Evolutionary conservation across 2,113 vertebrate species (phyloP).

Genomic region (Neolamprologus tretocephalus): DNA sequence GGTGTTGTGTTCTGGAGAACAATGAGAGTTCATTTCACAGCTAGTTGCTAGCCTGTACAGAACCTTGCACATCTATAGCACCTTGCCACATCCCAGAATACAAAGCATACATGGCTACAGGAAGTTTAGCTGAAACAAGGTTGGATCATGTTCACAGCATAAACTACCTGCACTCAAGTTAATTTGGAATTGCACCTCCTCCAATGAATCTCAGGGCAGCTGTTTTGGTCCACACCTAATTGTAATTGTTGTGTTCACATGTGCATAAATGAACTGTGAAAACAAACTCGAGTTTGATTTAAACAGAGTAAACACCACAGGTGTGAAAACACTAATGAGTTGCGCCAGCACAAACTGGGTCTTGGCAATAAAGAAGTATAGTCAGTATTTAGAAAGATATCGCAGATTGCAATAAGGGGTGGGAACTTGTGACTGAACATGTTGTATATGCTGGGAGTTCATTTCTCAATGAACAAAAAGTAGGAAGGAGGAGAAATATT

Average conservation of each 20-base stretch:
- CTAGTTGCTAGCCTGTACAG: not conserved
- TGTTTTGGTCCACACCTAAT: not conserved
- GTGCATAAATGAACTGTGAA: not conserved
- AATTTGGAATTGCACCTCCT: not conserved
- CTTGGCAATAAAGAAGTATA: not conserved
- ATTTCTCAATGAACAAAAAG: not conserved
- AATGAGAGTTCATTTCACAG: not conserved
- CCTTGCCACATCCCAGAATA: not conserved
- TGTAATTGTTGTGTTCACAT: not conserved
- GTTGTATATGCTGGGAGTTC: not conserved
- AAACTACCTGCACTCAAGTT: not conserved
- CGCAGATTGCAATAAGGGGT: not conserved
- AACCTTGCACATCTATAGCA: not conserved
- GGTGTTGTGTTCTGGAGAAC: not conserved
- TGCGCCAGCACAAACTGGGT: not conserved
- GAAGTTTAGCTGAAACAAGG: not conserved
- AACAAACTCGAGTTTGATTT: not conserved
- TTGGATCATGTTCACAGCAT: not conserved
- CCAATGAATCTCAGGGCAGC: not conserved
- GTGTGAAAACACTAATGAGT: not conserved
- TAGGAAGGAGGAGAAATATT: not conserved
- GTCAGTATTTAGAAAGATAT: not conserved
- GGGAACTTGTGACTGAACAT: not conserved
- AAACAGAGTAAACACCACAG: not conserved
- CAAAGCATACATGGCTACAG: not conserved